Conservation (phyloP, 1,140 invertebrate species). For the Eumaeus atala region DNA sequence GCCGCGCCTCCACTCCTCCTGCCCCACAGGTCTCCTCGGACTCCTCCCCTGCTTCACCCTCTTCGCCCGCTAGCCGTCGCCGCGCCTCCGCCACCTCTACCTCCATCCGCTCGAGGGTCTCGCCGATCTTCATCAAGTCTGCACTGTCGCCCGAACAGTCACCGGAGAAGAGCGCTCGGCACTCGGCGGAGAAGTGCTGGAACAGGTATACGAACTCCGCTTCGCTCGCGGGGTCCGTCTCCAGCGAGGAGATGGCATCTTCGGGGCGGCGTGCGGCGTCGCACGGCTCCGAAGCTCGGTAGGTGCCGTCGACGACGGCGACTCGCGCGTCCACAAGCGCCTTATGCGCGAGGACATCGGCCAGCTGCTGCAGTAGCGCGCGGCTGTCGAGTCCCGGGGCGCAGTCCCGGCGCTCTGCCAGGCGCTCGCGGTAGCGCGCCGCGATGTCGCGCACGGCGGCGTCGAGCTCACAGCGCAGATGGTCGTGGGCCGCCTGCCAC, state of each 20-base stretch:
- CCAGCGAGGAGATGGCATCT: conserved; percentile 63
- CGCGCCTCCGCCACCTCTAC: conserved; percentile 57
- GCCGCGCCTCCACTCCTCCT: conserved; percentile 38
- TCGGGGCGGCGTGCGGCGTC: conserved; percentile 34
- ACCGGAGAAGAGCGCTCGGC: conserved; percentile 73
- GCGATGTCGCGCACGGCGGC: conserved; percentile 79
- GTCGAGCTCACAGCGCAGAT: conserved; percentile 81
- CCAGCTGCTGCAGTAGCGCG: conserved; percentile 79
- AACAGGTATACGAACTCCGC: conserved; percentile 78
- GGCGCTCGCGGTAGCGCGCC: conserved; percentile 76
- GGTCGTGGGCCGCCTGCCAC: conserved; percentile 80
- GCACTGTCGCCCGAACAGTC: conserved; percentile 74
- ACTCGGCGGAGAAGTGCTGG: conserved; percentile 77
- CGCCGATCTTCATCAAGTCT: conserved; percentile 71
- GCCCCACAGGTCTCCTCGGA: conserved; percentile 14
- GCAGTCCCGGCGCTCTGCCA: conserved; percentile 58
- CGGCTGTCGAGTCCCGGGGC: conserved; percentile 65
- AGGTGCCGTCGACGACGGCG: conserved; percentile 75
- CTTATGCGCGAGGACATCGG: conserved; percentile 84
- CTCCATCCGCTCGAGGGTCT: conserved; percentile 66
- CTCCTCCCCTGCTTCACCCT: conserved; percentile 19
- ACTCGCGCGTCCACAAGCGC: conserved; percentile 83
- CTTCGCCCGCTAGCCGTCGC: conserved; percentile 45
- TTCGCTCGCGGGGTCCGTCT: conserved; percentile 69
- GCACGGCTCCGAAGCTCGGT: conserved; percentile 45